Conservation (phyloP, 2,888 invertebrate genomes). For the Lathronympha strigana region DNA sequence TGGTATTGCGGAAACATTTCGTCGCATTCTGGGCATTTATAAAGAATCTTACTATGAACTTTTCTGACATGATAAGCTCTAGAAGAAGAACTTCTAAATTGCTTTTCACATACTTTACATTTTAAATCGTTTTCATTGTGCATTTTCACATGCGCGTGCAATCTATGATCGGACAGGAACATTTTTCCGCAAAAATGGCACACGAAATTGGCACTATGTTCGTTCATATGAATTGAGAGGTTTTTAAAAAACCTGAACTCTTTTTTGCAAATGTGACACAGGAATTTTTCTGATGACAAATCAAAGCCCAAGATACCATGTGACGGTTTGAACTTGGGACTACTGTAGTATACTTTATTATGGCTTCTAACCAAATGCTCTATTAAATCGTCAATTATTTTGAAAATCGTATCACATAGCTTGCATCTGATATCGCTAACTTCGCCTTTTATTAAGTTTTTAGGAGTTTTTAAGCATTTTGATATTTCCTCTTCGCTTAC, state of each 20-base stretch:
- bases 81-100: constrained; percentile 45
- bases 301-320: constrained; percentile 51
- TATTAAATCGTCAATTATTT: constrained; percentile 46
- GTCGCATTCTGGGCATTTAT: constrained; percentile 46
- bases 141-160: constrained; percentile 48
- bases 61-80: constrained; percentile 47
- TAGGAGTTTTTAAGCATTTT: constrained; percentile 45
- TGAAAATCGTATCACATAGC: constrained; percentile 44
- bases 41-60: constrained; percentile 47
- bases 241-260: constrained; percentile 52
- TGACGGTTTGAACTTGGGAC: constrained; percentile 44
- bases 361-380: constrained; percentile 47
- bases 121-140: constrained; percentile 45
- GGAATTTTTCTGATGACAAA: constrained; percentile 46
- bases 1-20: constrained; percentile 44
- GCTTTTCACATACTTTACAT: constrained; percentile 47
- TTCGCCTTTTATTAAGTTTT: constrained; percentile 50
- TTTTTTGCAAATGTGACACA: constrained; percentile 47
- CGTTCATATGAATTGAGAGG: constrained; percentile 59
- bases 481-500: constrained; percentile 40
- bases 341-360: constrained; percentile 42
- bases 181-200: constrained; percentile 63
- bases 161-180: constrained; percentile 48
- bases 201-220: constrained; percentile 57
- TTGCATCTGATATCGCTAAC: constrained; percentile 48